Percentiles rank a stretch among this genome's conserved stretches.
phyloP scores from a whole-genome alignment of 2,113 vertebrate genomes.

The Hystrix brachyura region DNA sequence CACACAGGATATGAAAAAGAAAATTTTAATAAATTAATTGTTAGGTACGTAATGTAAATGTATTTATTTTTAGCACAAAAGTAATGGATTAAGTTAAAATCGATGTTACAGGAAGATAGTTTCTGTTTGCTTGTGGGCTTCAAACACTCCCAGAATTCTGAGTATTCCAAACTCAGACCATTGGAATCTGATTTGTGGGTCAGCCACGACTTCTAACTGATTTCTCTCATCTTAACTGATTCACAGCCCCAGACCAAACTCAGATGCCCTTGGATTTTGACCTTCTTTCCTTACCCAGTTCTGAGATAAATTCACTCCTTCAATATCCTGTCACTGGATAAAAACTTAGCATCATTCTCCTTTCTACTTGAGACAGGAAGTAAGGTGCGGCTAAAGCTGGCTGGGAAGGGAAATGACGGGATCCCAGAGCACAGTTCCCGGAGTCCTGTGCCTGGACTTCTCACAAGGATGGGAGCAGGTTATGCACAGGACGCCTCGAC shows the following conservation, averaged over 20 bases:
- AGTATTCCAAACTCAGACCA: background rate
- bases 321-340: background rate
- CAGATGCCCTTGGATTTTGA: slow-evolving; percentile 11
- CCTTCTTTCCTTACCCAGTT: background rate
- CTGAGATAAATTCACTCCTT: background rate
- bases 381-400: background rate
- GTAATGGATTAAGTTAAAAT: background rate
- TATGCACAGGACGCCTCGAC: background rate
- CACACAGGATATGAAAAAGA: background rate
- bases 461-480: background rate
- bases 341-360: background rate
- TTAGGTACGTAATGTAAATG: background rate
- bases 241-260: background rate
- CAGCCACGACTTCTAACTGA: background rate
- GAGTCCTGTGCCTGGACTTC: background rate
- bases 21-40: slow-evolving; percentile 14
- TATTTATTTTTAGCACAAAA: slow-evolving; percentile 50
- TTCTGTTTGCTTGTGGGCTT: slow-evolving; percentile 14
- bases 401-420: background rate
- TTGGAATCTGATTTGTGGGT: background rate
- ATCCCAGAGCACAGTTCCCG: background rate
- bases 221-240: slow-evolving; percentile 12
- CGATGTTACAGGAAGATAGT: background rate
- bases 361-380: background rate
- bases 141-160: background rate